Evolutionary conservation across 2,797 vertebrate genomes (phyloP), one percentile per base, ranked within the genome.

Genomic region (Petrocephalus schoutedeni): DNA sequence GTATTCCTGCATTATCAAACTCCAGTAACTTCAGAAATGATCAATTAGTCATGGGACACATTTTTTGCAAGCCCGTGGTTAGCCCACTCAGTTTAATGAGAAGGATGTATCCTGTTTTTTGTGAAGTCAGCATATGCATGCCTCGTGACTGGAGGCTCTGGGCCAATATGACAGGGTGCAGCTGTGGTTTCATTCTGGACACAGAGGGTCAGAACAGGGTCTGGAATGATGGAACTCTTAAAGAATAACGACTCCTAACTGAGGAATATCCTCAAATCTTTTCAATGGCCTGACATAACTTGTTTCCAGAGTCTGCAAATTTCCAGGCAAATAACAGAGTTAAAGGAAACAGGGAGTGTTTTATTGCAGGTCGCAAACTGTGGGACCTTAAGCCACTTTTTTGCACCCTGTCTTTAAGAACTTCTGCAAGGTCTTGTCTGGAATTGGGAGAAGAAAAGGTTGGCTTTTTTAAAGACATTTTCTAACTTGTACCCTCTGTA

Each of bases 151-250:
- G 90, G 32, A 7, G 64, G 87, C 87, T 87, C 89, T 61, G 91
- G 91, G 90, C 88, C 90, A 85, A 85, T 89, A 91, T 94, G 93
- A 95, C 87, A 85, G 90, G 89, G 89, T 90, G 90, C 93, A 94
- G 93, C 91, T 91, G 92, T 89, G 90, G 90, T 91, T 91, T 58
- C 32, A 89, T 41, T 91, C 92, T 92, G 82, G 82, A 86, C 61
- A 16, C 21, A 53, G 32, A 56, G 51, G 91, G 91, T 92, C 92
- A 89, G 90, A 89, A 90, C 91, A 90, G 86, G 89, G 64, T 91
- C 86, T 89, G 85, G 90, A 58, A 58, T 56, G 21, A n/a, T 59
- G 54, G 36, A 59, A 56, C 87, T 61, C 36, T 56, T 74, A 87
- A 56, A 77, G 56, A 41, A 61, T 41, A 87, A 32, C 28, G 58